Base-by-base conservation (phyloP, 2,113 vertebrate genomes). In the Anseranas semipalmata region DNA sequence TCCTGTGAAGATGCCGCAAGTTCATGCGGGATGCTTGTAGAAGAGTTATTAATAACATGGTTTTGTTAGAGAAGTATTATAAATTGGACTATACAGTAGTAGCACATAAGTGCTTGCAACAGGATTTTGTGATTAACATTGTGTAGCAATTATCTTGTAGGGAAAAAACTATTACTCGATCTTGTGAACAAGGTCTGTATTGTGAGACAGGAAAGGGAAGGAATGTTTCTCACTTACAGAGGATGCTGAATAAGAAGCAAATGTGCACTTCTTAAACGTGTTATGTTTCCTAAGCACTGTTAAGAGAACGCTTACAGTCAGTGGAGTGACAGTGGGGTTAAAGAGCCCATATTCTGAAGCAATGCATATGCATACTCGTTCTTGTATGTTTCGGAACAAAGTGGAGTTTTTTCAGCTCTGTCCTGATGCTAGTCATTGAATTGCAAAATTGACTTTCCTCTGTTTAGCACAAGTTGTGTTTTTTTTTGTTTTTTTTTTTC, bases 351-450 rank as follows among this genome's bases (percentile, higher is more conserved):
- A 0, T 72, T 89, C 39, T 7, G 2, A 53, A 92, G 65, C 72
- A 41, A 0, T 15, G 52, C 43, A 4, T 35, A 27, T 0, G 0
- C 5, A 1, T 32, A 14, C 28, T 50, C 4, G 0, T 65, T 82
- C 20, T 35, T 45, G 9, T 28, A 0, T 8, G 6, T 39, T 70
- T 73, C 41, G 75, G 65, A 68, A 62, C 9, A 14, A 81, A 90
- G 65, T 59, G 22, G 32, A 56, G 55, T 17, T 94, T 48, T 77
- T 76, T 58, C 53, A 66, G 13, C 58, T 75, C 53, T 72, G 15
- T 87, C 21, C 33, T 68, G 33, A 39, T 80, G 55, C 27, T 87
- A 2, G 3, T 3, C 19, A 4, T 8, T 62, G 53, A 18, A 41
- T 81, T 73, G 59, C 28, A 58, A 2, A 87, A 70, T 24, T 37